These are phyloP conservation scores for Siniperca knerii DNA, from an alignment of 2,113 vertebrate genomes.

Conservation along the genomic window DNA sequence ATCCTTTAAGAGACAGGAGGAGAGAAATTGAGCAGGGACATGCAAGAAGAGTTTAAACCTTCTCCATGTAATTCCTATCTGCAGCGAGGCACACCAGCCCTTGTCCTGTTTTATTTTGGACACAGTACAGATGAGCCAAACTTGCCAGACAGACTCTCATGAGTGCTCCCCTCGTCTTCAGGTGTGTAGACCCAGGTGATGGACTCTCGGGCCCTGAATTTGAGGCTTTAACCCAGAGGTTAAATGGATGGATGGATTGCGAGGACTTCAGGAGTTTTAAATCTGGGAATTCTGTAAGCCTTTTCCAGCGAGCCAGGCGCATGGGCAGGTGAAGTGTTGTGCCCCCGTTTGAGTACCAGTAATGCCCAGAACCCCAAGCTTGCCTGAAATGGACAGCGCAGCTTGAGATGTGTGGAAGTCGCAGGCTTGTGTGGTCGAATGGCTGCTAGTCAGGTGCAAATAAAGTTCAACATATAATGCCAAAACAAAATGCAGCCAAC, in stretches of 20 bases:
- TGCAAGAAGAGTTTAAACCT: constrained; percentile 55
- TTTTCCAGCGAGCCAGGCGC: background rate
- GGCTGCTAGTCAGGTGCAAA: constrained; percentile 34
- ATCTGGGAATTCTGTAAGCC: constrained; percentile 9
- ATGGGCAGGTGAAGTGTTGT: background rate
- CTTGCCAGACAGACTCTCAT: background rate
- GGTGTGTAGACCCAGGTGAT: background rate
- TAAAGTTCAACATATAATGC: constrained; percentile 81
- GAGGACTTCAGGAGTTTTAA: background rate
- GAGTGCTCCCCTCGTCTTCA: background rate
- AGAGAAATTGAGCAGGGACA: constrained; percentile 34
- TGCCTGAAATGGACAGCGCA: constrained; percentile 10
- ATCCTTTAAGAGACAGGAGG: constrained; percentile 21
- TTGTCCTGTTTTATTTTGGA: constrained; percentile 1
- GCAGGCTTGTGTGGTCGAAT: constrained; percentile 29
- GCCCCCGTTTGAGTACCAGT: constrained; percentile 9
- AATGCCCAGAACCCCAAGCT: constrained; percentile 15
- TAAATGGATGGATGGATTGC: constrained; percentile 3
- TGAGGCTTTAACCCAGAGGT: constrained; percentile 18
- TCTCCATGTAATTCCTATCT: constrained; percentile 12
- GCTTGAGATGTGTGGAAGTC: constrained; percentile 21
- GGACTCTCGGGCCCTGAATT: constrained; percentile 3
- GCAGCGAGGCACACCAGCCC: constrained; percentile 17
- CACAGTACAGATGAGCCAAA: background rate
- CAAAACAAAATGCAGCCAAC: constrained; percentile 58